These are phyloP conservation scores for Tetranychus piercei DNA, from an alignment of 2,888 invertebrate species.

Conservation along the genomic window DNA sequence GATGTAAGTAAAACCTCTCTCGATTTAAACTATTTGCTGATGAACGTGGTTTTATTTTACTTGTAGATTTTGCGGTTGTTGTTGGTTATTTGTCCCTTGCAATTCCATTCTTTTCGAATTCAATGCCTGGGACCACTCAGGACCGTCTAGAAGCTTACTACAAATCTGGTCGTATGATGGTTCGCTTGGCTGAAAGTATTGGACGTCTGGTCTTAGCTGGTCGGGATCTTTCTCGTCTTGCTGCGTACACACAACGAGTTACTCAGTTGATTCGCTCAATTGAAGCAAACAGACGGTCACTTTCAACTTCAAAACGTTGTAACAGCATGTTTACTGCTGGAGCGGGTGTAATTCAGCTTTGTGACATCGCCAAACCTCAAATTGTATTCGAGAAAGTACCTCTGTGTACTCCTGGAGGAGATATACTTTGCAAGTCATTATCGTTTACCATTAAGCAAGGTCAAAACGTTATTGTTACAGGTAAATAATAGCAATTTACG, in stretches of 20 bases:
- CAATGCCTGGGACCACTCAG: background rate
- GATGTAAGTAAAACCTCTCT: slow-evolving; percentile 46
- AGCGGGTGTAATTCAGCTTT: slow-evolving; percentile 17
- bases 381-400: slow-evolving; percentile 69
- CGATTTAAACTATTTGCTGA: slow-evolving; percentile 8
- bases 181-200: slow-evolving; percentile 90
- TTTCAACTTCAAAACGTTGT: background rate
- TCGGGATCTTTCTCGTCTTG: slow-evolving; percentile 55
- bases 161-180: slow-evolving; percentile 84
- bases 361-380: slow-evolving; percentile 18
- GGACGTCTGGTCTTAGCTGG: slow-evolving; percentile 86
- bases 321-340: slow-evolving; percentile 1
- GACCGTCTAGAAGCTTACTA: slow-evolving; percentile 55
- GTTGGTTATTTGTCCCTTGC: slow-evolving; percentile 91
- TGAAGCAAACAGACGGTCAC: slow-evolving; percentile 35
- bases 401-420: slow-evolving; percentile 90
- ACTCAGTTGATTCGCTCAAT: slow-evolving; percentile 70
- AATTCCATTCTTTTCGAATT: slow-evolving; percentile 63
- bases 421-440: slow-evolving; percentile 70
- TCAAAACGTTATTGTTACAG: slow-evolving; percentile 22
- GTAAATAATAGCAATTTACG: background rate
- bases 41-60: no score
- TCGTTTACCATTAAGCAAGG: slow-evolving; percentile 49
- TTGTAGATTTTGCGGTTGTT: slow-evolving; percentile 70
- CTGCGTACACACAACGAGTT: slow-evolving; percentile 36